Evolutionary conservation across 2,797 vertebrate species (phyloP), one percentile per base, ranked within the genome.

Genomic region (Xenopus petersii): DNA sequence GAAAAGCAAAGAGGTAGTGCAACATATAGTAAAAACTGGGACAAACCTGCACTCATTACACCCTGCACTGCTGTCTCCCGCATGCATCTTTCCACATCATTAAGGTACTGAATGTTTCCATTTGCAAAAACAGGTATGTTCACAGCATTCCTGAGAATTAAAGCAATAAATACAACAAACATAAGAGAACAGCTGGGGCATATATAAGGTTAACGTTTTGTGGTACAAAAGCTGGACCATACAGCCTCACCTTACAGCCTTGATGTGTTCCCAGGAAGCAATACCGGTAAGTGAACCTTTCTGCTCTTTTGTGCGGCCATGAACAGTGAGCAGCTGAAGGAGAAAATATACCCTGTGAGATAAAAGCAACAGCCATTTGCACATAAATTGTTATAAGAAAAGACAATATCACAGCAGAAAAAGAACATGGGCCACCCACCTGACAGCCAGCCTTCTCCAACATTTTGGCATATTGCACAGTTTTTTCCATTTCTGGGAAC

Each of bases 271-370:
- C 97, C 97, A 98, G 75, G 93, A 95, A 0, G 97, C 97, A 0
- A 95, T 75, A 0, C 97, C 97, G 0, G 95, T 94, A 81, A 93
- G 82, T 0, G 95, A 87, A 48, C 97, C 97, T 81, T 97, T 99
- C 90, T 99, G 96, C 58, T 99, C 96, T 84, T 98, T 99, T 80
- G 97, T 98, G 77, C 97, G 93, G 58, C 96, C 97, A 0, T 99
- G 97, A 49, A 99, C 95, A 0, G 97, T 98, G 82, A 99, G 86
- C 79, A 99, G 80, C 96, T 99, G 73, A 4, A 73, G 83, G 10
- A 84, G 9, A 87, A 58, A 74, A 74, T 42, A 71, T 6, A 71
- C 13, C 55, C 42, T 47, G 63, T 63, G 16, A 67, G 33, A 62
- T 7, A 66, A n/a, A 51, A 48, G 46, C 21, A 16, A 67, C 5